Evolutionary conservation across 92 coral and sea anemone species (phyloP).

Genomic region (Plumapathes pennacea): DNA sequence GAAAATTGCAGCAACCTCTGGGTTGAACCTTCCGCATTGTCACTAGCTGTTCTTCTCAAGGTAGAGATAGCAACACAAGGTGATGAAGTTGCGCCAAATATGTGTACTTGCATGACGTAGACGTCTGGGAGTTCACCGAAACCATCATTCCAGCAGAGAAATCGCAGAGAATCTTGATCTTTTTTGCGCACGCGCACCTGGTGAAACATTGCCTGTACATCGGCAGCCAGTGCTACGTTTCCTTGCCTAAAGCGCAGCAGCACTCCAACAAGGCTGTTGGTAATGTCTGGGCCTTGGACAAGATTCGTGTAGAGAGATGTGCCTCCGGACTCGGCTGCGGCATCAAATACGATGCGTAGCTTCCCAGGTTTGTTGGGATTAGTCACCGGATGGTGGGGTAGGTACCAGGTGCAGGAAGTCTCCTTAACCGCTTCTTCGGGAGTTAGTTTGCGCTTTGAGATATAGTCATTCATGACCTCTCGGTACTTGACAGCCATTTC

Average conservation of each 20-base stretch:
- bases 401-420: constrained; percentile 36
- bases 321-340: constrained; percentile 50
- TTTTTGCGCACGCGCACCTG: constrained; percentile 54
- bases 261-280: constrained; percentile 55
- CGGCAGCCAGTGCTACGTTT: constrained; percentile 47
- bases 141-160: constrained; percentile 56
- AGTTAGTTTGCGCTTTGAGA: constrained; percentile 39
- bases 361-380: constrained; percentile 58
- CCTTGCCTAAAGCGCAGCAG: constrained; percentile 56
- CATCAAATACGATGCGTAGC: constrained; percentile 49
- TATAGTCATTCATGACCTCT: constrained; percentile 38
- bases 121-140: constrained; percentile 36
- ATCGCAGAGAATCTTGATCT: constrained; percentile 59
- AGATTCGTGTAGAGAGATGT: constrained; percentile 50
- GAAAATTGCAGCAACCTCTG: constrained; percentile 20
- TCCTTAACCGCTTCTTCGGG: constrained; percentile 26
- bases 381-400: constrained; percentile 52
- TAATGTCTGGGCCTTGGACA: constrained; percentile 52
- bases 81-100: constrained; percentile 57
- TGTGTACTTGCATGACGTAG: constrained; percentile 55
- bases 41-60: constrained; percentile 33
- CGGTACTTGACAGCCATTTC: constrained; percentile 15
- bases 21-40: constrained; percentile 35
- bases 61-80: constrained; percentile 50
- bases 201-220: constrained; percentile 56